phyloP scores from a whole-genome alignment of 2,888 invertebrate genomes.

The Ophion ventricosus region DNA sequence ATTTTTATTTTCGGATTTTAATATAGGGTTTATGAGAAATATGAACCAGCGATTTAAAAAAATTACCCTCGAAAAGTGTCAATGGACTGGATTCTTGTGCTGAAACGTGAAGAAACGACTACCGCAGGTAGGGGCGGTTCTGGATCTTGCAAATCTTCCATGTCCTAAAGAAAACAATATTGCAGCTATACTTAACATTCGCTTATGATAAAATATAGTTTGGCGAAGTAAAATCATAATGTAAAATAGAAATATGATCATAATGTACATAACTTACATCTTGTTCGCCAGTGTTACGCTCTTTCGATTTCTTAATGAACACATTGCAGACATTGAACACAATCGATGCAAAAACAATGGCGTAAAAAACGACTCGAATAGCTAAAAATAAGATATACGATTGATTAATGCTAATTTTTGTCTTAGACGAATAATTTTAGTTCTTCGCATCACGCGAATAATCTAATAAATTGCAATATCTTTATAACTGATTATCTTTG shows the following conservation, averaged over 20 bases:
- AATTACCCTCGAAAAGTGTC: constrained; percentile 83
- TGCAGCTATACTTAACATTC: background rate
- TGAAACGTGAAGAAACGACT: constrained; percentile 75
- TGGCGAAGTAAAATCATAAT: background rate
- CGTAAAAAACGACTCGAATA: constrained; percentile 74
- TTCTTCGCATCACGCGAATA: background rate
- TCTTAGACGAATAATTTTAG: background rate
- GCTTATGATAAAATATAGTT: constrained; percentile 24
- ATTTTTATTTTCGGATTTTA: no score
- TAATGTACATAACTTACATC: constrained; percentile 35
- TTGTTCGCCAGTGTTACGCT: constrained; percentile 31
- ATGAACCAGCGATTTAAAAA: constrained; percentile 10
- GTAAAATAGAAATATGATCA: no score
- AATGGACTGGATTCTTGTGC: constrained; percentile 80
- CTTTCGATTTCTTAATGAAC: constrained; percentile 42
- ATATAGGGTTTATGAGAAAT: background rate
- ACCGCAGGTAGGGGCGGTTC: constrained; percentile 70
- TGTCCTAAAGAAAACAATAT: constrained; percentile 72
- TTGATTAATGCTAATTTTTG: background rate
- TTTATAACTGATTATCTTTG: background rate
- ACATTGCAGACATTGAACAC: constrained; percentile 38
- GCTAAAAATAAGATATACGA: constrained; percentile 72
- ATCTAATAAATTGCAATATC: background rate
- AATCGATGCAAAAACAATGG: constrained; percentile 64
- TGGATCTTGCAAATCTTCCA: constrained; percentile 74